These are phyloP conservation scores for Scarus forsteni DNA, from an alignment of 2,797 vertebrate genomes.

Conservation along the genomic window DNA sequence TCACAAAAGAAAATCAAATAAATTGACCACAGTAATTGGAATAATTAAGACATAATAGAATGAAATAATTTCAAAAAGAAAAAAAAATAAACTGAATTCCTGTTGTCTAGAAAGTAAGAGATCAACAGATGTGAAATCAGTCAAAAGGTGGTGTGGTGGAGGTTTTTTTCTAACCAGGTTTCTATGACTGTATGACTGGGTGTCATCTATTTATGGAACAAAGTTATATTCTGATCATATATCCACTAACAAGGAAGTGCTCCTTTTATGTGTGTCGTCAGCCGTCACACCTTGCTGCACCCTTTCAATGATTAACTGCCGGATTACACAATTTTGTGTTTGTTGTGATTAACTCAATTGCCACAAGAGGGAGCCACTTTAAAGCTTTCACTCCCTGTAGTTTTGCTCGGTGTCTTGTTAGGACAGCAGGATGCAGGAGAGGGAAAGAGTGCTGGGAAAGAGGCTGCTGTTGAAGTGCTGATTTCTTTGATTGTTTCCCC, in stretches of 20 bases:
- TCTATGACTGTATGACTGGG: background rate
- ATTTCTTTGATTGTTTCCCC: conserved; percentile 8
- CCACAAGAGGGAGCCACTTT: conserved; percentile 67
- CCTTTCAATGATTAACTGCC: background rate
- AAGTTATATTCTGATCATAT: background rate
- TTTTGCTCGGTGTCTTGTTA: background rate
- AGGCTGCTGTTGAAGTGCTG: background rate
- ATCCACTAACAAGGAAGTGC: background rate
- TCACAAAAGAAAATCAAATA: too few relatives aligned
- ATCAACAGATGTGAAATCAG: background rate
- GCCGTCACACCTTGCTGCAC: background rate
- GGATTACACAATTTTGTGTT: background rate
- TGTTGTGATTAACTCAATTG: background rate
- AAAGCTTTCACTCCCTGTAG: conserved; percentile 13
- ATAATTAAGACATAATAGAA: too few relatives aligned
- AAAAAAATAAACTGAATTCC: too few relatives aligned
- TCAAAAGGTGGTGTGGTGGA: background rate
- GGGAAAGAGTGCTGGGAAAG: background rate
- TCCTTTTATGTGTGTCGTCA: background rate
- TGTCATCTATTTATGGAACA: background rate
- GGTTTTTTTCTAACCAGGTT: background rate
- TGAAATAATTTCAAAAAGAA: too few relatives aligned
- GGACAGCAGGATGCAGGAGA: background rate
- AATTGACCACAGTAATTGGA: too few relatives aligned
- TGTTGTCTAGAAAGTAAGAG: too few relatives aligned